A percentile compares a stretch with the other conserved stretches of the same genome.
Conservation (phyloP, 2,888 invertebrate species). For the Erebia palarica region DNA sequence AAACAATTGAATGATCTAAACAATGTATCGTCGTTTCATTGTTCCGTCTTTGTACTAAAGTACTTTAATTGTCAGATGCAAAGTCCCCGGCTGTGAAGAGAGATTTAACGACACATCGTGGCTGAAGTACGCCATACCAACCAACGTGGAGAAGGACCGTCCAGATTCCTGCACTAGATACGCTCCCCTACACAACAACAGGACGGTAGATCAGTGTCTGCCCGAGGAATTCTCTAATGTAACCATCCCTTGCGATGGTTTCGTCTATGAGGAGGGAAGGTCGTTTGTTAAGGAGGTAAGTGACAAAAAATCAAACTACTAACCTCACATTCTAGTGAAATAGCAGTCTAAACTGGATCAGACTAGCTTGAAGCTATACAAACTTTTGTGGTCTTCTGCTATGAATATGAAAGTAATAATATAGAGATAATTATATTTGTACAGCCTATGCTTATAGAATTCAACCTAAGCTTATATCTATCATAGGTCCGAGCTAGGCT, state of each 20-base stretch:
- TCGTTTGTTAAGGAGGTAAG: constrained; percentile 73
- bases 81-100: constrained; percentile 67
- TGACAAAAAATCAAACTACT: too few species aligned
- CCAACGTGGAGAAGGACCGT: constrained; percentile 47
- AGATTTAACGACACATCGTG: constrained; percentile 74
- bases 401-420: too few species aligned
- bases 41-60: too few species aligned
- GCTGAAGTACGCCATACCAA: constrained; percentile 66
- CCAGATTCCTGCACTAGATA: constrained; percentile 58
- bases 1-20: too few species aligned
- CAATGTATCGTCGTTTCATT: background rate
- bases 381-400: too few species aligned
- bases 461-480: too few species aligned
- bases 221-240: constrained; percentile 61
- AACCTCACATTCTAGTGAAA: too few species aligned
- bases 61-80: constrained; percentile 55
- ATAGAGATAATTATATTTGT: too few species aligned
- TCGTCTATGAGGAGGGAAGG: constrained; percentile 62
- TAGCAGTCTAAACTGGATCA: too few species aligned
- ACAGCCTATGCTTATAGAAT: too few species aligned
- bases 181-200: constrained; percentile 47
- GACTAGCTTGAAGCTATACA: too few species aligned
- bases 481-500: too few species aligned
- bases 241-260: constrained; percentile 59
- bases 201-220: constrained; percentile 54